These are phyloP conservation scores for Periphyllus acericola DNA, from an alignment of 2,888 invertebrate species.

Conservation along the genomic window DNA sequence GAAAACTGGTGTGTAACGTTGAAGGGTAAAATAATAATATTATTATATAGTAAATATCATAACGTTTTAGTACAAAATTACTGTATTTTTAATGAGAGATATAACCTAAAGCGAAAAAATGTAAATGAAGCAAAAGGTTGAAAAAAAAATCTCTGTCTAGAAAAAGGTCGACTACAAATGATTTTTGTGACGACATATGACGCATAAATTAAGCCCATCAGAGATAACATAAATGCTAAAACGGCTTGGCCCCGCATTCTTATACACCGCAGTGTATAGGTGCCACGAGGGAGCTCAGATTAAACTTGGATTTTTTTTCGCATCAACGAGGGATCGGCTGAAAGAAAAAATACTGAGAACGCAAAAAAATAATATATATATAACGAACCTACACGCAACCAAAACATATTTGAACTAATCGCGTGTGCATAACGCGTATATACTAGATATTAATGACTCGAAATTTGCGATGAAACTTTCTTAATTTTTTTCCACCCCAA, in stretches of 20 bases:
- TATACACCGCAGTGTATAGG: no score
- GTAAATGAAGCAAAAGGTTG: not conserved
- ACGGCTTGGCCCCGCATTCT: not conserved
- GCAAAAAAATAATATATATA: not conserved
- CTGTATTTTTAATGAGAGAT: not conserved
- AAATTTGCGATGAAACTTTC: not conserved
- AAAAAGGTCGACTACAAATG: constrained; percentile 1
- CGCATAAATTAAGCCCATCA: not conserved
- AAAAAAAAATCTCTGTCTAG: not conserved
- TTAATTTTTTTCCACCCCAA: constrained; percentile 15
- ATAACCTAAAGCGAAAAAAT: not conserved
- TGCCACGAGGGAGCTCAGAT: not conserved
- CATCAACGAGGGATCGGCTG: not conserved
- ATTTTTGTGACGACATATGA: not conserved
- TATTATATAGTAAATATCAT: not conserved
- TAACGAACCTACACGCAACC: not conserved
- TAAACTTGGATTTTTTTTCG: not conserved
- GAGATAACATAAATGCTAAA: constrained; percentile 13
- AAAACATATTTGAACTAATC: not conserved
- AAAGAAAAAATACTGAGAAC: not conserved
- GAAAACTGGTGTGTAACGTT: no score
- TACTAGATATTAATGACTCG: constrained; percentile 15
- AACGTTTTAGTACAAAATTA: not conserved
- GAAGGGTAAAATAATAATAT: no score
- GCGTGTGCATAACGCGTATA: not conserved